Percentiles rank a stretch among this genome's conserved stretches.
phyloP scores from a whole-genome alignment of 2,113 vertebrate genomes.

The Sander lucioperca region DNA sequence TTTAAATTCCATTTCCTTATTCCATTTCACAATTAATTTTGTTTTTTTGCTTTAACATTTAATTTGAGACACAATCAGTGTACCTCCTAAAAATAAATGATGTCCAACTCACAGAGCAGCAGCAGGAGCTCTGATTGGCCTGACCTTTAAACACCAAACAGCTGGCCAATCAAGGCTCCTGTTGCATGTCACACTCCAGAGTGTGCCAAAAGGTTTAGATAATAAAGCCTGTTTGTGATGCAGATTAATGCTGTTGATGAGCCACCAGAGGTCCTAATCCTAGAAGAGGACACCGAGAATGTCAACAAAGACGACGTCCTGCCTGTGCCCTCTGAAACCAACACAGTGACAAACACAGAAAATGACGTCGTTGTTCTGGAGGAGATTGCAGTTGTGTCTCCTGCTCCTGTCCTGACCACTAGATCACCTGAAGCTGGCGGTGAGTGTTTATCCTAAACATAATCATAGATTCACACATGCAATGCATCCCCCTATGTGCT shows the following conservation, averaged over 20 bases:
- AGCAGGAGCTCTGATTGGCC: background rate
- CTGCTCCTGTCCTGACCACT: conserved; percentile 17
- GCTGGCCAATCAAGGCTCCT: conserved; percentile 5
- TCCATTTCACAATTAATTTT: background rate
- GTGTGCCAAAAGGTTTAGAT: background rate
- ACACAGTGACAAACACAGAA: conserved; percentile 31
- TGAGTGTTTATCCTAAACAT: conserved; percentile 51
- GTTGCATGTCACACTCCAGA: background rate
- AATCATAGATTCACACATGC: background rate
- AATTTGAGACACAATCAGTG: background rate
- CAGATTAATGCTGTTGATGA: conserved; percentile 63
- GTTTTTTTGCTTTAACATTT: background rate
- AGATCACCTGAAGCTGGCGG: conserved; percentile 48
- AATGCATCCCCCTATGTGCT: background rate
- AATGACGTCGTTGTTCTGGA: conserved; percentile 72
- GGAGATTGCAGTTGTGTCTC: conserved; percentile 58
- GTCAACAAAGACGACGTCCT: conserved; percentile 35
- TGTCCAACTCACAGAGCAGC: background rate
- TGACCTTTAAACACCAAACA: background rate
- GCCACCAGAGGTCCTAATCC: conserved; percentile 29
- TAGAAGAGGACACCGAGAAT: conserved; percentile 37
- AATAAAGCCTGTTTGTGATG: conserved; percentile 42
- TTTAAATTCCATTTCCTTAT: background rate
- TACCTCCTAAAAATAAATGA: background rate
- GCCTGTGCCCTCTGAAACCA: conserved; percentile 38